Evolutionary conservation across 2,797 vertebrate species (phyloP), one percentile per base, ranked within the genome.

Genomic region (Tenualosa thibaudeaui): DNA sequence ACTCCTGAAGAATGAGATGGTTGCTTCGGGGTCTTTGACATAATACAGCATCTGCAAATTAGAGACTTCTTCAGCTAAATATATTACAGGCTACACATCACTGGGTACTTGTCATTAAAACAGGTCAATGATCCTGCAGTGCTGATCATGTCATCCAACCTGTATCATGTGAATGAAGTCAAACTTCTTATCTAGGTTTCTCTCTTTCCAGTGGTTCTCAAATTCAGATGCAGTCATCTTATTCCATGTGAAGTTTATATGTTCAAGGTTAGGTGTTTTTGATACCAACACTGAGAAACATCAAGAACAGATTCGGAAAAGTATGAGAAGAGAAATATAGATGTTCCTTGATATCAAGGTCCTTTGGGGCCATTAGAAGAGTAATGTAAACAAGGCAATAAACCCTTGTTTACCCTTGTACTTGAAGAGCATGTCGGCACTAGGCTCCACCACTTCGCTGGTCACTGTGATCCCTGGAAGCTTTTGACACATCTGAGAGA

Each of bases 91-190:
- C 1, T 10, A 24, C 22, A 62, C 9, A 43, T 78, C 17, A 15
- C 40, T 43, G 37, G 68, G 5, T 37, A 31, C 56, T n/a, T 58
- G 56, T 6, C 89, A 90, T 37, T 86, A 81, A 88, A 87, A 87
- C 31, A 58, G 86, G 0, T 75, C 10, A 9, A 26, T 84, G 71
- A 46, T 71, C 13, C 26, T 43, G 17, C 71, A 78, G 71, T 22
- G 37, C 37, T 40, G 68, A 40, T 5, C 4, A 40, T 37, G 9
- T 78, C 40, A 46, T 43, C 22, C 71, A 8, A 98, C 98, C 97
- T 99, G 97, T 90, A 99, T 95, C 97, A 99, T 97, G 93, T 99
- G 98, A 93, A 99, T 97, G 89, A 99, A 98, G 91, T 98, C 96
- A 89, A 96, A 96, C 88, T 96, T 98, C 94, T 95, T 94, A 83